Evolutionary conservation across 2,797 vertebrate species (phyloP).

Genomic region (Sebastiscus tertius): DNA sequence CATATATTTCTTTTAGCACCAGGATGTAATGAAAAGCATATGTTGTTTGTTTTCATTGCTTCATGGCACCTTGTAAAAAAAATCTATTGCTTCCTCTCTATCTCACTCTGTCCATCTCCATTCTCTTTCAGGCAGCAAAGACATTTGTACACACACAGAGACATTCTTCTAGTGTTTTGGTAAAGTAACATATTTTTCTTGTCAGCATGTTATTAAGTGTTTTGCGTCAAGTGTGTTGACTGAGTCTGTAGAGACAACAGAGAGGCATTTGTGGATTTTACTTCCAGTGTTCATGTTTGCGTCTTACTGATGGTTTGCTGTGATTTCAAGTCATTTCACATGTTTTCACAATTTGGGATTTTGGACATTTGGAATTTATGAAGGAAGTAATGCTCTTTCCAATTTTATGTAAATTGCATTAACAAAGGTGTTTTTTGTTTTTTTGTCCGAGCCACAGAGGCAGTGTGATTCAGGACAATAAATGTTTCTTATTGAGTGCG

Average conservation of each 20-base stretch:
- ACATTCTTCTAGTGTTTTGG: not conserved
- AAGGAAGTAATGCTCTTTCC: not conserved
- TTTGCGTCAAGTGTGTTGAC: not conserved
- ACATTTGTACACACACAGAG: not conserved
- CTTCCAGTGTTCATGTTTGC: not conserved
- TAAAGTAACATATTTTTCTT: conserved; percentile 17
- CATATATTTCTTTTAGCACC: conserved; percentile 21
- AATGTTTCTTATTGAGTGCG: not conserved
- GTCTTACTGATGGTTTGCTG: not conserved
- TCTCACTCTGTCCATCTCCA: not conserved
- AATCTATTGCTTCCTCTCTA: conserved; percentile 9
- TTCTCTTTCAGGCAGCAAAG: not conserved
- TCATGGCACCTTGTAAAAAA: conserved; percentile 41
- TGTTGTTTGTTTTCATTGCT: conserved; percentile 49
- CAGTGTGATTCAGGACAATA: not conserved
- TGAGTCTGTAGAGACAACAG: not conserved
- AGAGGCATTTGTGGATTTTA: not conserved
- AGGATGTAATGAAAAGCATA: conserved; percentile 52
- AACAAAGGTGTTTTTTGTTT: not conserved
- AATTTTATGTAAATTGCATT: not conserved
- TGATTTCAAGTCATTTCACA: not conserved
- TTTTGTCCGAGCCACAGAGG: not conserved
- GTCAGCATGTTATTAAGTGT: conserved; percentile 22
- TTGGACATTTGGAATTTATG: not conserved
- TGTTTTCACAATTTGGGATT: not conserved